These are phyloP conservation scores for Apamea epomidion DNA, from an alignment of 2,888 invertebrate species.

Conservation along the genomic window DNA sequence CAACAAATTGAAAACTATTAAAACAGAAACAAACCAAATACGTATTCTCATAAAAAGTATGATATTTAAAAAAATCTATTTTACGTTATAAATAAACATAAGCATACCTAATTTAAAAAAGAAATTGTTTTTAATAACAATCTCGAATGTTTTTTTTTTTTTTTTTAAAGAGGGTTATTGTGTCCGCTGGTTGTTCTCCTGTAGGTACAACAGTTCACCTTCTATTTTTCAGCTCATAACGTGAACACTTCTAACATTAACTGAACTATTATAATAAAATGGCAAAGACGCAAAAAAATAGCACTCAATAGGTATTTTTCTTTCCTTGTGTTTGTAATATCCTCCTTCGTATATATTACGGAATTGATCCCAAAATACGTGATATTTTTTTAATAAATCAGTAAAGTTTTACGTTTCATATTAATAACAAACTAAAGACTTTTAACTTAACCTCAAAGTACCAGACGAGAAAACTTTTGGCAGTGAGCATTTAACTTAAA, in stretches of 20 bases:
- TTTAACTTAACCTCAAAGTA: conserved; percentile 8
- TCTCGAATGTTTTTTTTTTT: not conserved
- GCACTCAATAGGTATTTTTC: not conserved
- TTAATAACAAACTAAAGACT: not conserved
- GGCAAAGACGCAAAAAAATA: not conserved
- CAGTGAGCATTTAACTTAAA: not conserved
- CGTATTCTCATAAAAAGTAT: not conserved
- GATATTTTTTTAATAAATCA: not conserved
- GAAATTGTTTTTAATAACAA: not conserved
- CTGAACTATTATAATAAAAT: not conserved
- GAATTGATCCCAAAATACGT: not conserved
- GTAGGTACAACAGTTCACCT: not conserved
- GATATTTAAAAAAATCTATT: not conserved
- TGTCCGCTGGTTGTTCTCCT: not conserved
- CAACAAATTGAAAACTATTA: not conserved
- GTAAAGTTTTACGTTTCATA: not conserved
- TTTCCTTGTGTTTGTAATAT: not conserved
- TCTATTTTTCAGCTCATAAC: not conserved
- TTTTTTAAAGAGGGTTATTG: not conserved
- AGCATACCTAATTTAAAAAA: not conserved
- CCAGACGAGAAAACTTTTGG: conserved; percentile 13
- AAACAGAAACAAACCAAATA: not conserved
- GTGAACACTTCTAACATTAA: not conserved
- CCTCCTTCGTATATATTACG: not conserved
- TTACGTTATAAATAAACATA: not conserved